Conservation (phyloP, 2,113 vertebrate genomes). For the Andinoacara biseriatus region DNA sequence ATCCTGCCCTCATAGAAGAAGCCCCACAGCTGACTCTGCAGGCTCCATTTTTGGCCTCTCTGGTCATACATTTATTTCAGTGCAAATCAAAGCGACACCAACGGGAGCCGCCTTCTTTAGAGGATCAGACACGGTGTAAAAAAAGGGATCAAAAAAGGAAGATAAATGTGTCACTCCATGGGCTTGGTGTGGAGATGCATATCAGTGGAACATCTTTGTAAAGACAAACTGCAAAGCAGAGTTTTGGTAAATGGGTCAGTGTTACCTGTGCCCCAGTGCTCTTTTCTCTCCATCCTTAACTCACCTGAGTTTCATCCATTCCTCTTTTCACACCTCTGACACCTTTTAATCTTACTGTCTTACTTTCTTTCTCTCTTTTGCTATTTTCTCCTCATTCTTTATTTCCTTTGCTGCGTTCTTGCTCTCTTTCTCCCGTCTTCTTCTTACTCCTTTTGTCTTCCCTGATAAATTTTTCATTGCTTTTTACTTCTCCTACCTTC, state of each 20-base stretch:
- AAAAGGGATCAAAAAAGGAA: background rate
- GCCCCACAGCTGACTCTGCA: constrained; percentile 18
- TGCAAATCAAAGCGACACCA: constrained; percentile 16
- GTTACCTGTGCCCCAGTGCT: constrained; percentile 29
- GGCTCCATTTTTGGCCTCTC: constrained; percentile 40
- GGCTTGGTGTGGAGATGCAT: background rate
- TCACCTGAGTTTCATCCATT: constrained; percentile 4
- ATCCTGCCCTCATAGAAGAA: constrained; percentile 1
- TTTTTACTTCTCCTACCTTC: background rate
- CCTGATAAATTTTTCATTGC: background rate
- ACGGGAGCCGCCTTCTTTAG: background rate
- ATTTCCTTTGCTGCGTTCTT: background rate
- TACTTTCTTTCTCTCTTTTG: background rate
- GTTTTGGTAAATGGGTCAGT: constrained; percentile 37
- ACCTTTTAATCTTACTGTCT: background rate
- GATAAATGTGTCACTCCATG: background rate
- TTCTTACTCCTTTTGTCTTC: background rate
- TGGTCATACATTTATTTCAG: background rate
- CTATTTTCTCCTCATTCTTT: background rate
- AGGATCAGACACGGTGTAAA: constrained; percentile 2
- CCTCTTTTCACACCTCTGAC: background rate
- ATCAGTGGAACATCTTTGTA: background rate
- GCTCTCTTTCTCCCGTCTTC: background rate
- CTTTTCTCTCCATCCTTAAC: background rate
- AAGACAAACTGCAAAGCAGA: constrained; percentile 18